A percentile compares a stretch with the other conserved stretches of the same genome.
Evolutionary conservation across 1,140 invertebrate species (phyloP).

Genomic region (Argopecten irradians): DNA sequence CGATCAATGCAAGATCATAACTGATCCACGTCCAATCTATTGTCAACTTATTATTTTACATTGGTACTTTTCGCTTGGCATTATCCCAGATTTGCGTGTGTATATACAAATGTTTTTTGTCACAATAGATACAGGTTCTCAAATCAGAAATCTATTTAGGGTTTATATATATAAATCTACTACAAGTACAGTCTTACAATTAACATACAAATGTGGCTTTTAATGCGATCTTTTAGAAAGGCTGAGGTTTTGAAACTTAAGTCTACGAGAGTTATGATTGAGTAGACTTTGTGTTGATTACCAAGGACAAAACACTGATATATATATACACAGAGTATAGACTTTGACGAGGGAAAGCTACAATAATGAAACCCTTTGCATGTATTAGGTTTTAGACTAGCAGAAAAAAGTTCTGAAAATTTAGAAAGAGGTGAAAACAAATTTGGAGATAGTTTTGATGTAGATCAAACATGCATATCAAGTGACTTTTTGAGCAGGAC

Average conservation of each 20-base stretch:
- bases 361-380: neutral
- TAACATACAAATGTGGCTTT: slow-evolving; percentile 9
- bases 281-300: neutral
- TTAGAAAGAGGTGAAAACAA: neutral
- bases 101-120: slow-evolving; percentile 1
- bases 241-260: slow-evolving; percentile 3
- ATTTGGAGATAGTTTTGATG: neutral
- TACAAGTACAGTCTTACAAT: neutral
- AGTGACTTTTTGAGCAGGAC: neutral
- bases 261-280: neutral
- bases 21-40: neutral
- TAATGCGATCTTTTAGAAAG: neutral
- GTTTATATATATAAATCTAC: neutral
- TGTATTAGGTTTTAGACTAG: neutral
- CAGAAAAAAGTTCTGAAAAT: neutral
- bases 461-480: neutral
- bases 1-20: neutral
- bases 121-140: neutral
- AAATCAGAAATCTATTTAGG: neutral
- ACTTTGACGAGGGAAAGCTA: neutral
- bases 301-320: neutral
- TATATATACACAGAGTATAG: neutral
- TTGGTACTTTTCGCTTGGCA: neutral
- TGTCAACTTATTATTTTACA: neutral
- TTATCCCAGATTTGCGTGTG: neutral